phyloP scores from a whole-genome alignment of 2,113 vertebrate species.

The Oxyura jamaicensis region DNA sequence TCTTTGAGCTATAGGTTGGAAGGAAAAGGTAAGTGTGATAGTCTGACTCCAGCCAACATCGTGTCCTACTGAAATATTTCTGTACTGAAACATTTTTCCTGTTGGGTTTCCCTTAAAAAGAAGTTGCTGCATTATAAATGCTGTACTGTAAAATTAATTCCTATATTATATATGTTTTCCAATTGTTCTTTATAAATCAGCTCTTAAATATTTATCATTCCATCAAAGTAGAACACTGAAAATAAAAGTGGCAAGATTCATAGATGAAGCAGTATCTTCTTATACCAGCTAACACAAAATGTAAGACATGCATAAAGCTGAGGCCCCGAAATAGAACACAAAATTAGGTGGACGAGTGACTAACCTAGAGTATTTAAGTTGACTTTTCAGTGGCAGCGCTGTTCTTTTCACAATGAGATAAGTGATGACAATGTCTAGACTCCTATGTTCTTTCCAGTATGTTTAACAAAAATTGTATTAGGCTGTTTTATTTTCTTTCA shows the following conservation, averaged over 20 bases:
- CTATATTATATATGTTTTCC: background rate
- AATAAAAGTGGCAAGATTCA: background rate
- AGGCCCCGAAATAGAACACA: background rate
- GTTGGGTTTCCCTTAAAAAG: background rate
- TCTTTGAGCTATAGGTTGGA: background rate
- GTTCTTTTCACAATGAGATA: background rate
- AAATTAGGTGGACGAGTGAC: background rate
- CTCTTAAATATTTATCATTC: constrained; percentile 3
- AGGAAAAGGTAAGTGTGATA: background rate
- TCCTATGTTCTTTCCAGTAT: background rate
- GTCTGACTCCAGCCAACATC: background rate
- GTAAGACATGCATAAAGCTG: background rate
- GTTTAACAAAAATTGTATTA: background rate
- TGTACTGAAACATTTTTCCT: background rate
- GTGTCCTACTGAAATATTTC: background rate
- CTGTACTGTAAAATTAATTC: background rate
- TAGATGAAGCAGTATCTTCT: background rate
- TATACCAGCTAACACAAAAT: background rate
- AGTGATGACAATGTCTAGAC: background rate
- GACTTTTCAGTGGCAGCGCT: background rate
- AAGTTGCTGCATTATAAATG: background rate
- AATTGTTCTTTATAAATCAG: background rate
- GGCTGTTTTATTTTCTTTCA: background rate
- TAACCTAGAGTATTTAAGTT: background rate
- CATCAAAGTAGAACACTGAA: background rate